Evolutionary conservation across 2,797 vertebrate genomes (phyloP), one percentile per base, ranked within the genome.

Genomic region (Lindbergichthys nudifrons): DNA sequence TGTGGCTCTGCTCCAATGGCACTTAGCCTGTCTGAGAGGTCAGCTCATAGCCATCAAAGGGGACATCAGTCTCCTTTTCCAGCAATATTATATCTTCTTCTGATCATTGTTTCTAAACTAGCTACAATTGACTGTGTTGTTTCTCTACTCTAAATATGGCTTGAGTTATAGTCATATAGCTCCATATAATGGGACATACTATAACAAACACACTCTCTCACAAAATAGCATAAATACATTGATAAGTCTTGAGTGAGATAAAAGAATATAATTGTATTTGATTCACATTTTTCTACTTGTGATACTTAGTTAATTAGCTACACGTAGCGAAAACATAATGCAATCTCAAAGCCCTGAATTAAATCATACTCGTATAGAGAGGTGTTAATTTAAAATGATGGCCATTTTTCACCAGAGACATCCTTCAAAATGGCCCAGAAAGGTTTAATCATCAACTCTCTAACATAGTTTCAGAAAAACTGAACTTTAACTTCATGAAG

Each of bases 21-120:
- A 86, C 89, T 90, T 92, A 83, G 72, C 83, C 75, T 81, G 65
- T 85, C 81, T 81, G 65, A 85, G 83, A 90, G 87, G 89, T 93
- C 90, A 87, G 70, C 48, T 47, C 57, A 75, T 58, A 53, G 77
- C n/a, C 58, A 60, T 65, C 64, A 65, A 70, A 80, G 64, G 62
- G 67, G 60, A 62, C 65, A 54, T 60, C n/a, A 59, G 23, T 45
- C 75, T 73, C 32, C 54, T 43, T 71, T 23, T 73, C 13, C 39
- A 64, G 15, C 45, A 36, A 16, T 43, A 43, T 47, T 39, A 32
- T 43, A 70, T 63, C 23, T 13, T 26, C 32, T 18, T 64, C 13
- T 41, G 16, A 58, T 54, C 18, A 36, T 41, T 57, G 6, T 63
- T 52, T 46, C 13, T 48, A 13, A 10, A 56, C 43, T 42, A n/a